These are phyloP conservation scores for Drosophila subpulchrella DNA, from an alignment of 1,140 invertebrate genomes.

Conservation along the genomic window DNA sequence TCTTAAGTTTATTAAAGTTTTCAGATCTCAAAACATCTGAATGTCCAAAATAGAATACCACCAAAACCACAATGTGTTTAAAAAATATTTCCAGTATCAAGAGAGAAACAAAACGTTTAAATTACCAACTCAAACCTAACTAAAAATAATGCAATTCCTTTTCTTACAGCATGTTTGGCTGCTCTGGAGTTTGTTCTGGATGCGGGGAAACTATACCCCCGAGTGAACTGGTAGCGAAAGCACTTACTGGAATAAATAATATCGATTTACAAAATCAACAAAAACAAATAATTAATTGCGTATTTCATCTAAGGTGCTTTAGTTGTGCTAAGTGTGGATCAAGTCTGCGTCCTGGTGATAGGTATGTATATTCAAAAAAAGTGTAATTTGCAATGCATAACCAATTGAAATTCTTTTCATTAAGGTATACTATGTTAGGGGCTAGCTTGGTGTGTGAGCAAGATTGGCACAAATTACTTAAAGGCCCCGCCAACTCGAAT, in stretches of 20 bases:
- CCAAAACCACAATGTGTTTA: not conserved
- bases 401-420: conserved; percentile 29
- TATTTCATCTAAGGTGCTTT: conserved; percentile 98
- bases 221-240: conserved; percentile 95
- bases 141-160: conserved; percentile 36
- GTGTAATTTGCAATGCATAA: not conserved
- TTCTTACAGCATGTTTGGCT: conserved; percentile 94
- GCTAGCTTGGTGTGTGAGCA: conserved; percentile 95
- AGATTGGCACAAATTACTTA: conserved; percentile 96
- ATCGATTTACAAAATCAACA: conserved; percentile 84
- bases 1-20: not conserved
- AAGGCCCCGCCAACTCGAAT: conserved; percentile 87
- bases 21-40: not conserved
- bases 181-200: conserved; percentile 92
- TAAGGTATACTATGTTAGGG: conserved; percentile 92
- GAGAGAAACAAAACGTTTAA: not conserved
- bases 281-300: conserved; percentile 85
- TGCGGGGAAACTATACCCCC: conserved; percentile 96
- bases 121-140: not conserved
- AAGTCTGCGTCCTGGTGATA: conserved; percentile 94
- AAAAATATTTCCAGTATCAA: not conserved
- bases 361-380: conserved; percentile 84
- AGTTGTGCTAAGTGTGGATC: conserved; percentile 95
- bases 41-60: not conserved
- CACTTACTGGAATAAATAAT: conserved; percentile 85